Conservation (phyloP, 1,140 invertebrate genomes). For the Cecropterus lyciades region DNA sequence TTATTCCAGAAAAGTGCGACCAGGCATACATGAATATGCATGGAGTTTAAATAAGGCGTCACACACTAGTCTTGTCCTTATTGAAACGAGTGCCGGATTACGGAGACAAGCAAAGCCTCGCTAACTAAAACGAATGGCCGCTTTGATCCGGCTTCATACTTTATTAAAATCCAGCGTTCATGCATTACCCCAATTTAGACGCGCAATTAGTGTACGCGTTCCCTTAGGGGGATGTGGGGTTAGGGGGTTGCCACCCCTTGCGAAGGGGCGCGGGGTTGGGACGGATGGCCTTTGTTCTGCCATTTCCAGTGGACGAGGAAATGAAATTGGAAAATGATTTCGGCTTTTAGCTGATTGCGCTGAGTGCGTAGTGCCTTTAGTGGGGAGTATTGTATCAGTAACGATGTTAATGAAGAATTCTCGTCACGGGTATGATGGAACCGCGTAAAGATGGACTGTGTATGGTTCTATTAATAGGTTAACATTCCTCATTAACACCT, state of each 20-base stretch:
- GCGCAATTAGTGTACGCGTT: slow-evolving; percentile 77
- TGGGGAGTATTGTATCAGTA: not conserved
- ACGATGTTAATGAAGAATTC: slow-evolving; percentile 14
- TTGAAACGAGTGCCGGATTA: slow-evolving; percentile 35
- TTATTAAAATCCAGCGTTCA: slow-evolving; percentile 77
- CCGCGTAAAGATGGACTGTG: not conserved
- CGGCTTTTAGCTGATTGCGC: slow-evolving; percentile 78
- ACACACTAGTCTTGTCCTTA: slow-evolving; percentile 28
- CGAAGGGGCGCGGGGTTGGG: slow-evolving; percentile 33
- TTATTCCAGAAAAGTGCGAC: slow-evolving; percentile 24
- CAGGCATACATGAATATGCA: slow-evolving; percentile 25
- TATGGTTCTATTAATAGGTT: too few relatives aligned
- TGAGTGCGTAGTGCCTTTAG: slow-evolving; percentile 3
- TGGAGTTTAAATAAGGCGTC: slow-evolving; percentile 26
- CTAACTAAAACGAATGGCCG: slow-evolving; percentile 78
- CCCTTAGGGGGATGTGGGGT: slow-evolving; percentile 55
- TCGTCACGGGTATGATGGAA: not conserved
- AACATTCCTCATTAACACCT: too few relatives aligned
- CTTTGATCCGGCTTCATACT: slow-evolving; percentile 71
- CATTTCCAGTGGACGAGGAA: slow-evolving; percentile 71
- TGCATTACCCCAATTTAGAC: slow-evolving; percentile 81
- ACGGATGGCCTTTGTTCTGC: slow-evolving; percentile 62
- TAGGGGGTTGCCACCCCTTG: slow-evolving; percentile 42
- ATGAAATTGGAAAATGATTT: slow-evolving; percentile 81
- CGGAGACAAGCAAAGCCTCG: slow-evolving; percentile 51